These are phyloP conservation scores for Otocyon megalotis DNA, from an alignment of 2,113 vertebrate species.

Conservation along the genomic window DNA sequence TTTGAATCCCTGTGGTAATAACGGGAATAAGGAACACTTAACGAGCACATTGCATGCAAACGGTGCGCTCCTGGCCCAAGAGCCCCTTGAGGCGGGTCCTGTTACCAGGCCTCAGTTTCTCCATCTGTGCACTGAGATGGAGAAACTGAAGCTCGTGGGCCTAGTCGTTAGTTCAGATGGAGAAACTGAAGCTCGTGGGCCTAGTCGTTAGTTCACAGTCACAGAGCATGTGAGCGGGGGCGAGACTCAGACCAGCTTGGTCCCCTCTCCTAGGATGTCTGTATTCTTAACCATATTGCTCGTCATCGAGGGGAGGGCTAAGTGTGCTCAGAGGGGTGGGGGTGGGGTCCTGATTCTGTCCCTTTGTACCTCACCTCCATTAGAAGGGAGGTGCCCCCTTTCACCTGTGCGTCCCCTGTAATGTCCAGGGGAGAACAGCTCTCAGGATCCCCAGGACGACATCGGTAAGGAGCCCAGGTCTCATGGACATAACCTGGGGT, in stretches of 20 bases:
- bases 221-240: accelerated
- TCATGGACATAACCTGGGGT: neutral
- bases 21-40: neutral
- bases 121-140: no score
- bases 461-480: no score
- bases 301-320: neutral
- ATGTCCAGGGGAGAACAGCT: neutral
- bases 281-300: neutral
- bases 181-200: neutral
- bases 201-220: neutral
- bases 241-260: neutral
- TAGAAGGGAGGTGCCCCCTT: neutral
- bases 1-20: no score
- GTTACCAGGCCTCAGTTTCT: neutral
- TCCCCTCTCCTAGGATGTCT: neutral
- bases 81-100: accelerated
- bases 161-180: neutral
- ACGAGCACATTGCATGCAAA: accelerated
- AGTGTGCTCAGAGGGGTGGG: accelerated
- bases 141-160: neutral
- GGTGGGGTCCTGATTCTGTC: neutral
- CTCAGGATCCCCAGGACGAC: accelerated
- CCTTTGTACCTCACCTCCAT: no score
- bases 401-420: neutral
- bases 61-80: accelerated